These are phyloP conservation scores for Calidris pugnax DNA, from an alignment of 2,113 vertebrate species.

Conservation along the genomic window DNA sequence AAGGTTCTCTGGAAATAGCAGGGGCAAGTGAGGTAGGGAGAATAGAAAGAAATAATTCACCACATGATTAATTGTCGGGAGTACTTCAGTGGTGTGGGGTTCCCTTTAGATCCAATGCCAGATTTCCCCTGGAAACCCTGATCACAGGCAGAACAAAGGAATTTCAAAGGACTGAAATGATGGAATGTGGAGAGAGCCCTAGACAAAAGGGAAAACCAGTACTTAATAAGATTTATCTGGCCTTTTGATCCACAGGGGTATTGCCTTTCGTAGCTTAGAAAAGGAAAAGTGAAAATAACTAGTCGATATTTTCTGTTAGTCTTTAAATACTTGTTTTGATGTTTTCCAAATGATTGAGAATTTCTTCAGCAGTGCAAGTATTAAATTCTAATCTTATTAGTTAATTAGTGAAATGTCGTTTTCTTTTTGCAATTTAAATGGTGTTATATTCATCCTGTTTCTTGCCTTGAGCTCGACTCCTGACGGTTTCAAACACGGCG, in stretches of 20 bases:
- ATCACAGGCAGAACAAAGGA: conserved; percentile 72
- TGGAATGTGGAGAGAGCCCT: conserved; percentile 67
- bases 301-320: not conserved
- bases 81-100: conserved; percentile 50
- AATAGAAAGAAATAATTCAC: conserved; percentile 50
- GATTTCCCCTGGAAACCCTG: conserved; percentile 63
- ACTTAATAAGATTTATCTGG: conserved; percentile 74
- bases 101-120: conserved; percentile 75
- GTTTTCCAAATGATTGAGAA: not conserved
- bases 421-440: not conserved
- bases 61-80: conserved; percentile 70
- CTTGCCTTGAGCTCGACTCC: not conserved
- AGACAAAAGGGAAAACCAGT: conserved; percentile 67
- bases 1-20: conserved; percentile 43
- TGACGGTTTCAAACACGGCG: not conserved
- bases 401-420: not conserved
- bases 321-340: not conserved
- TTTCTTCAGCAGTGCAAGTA: not conserved
- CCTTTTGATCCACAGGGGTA: conserved; percentile 46
- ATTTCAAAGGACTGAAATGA: conserved; percentile 69
- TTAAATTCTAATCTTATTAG: not conserved
- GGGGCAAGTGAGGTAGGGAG: not conserved
- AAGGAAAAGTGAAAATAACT: not conserved
- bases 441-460: not conserved
- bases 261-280: conserved; percentile 34